These are phyloP conservation scores for Anthopleura sola DNA, from an alignment of 64 coral and sea anemone genomes.

Conservation along the genomic window DNA sequence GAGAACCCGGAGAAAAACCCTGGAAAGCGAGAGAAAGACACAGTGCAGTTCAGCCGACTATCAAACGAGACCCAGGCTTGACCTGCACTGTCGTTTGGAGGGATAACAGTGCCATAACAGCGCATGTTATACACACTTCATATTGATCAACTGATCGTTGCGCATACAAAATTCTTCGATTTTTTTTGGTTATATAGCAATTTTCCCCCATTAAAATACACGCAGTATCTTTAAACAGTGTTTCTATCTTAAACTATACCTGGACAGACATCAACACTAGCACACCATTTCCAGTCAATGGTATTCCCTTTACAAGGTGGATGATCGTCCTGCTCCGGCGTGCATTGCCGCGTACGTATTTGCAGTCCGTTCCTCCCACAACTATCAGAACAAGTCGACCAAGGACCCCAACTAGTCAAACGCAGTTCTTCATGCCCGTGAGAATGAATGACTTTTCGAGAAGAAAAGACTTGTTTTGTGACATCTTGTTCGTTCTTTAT, in stretches of 20 bases:
- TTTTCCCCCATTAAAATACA: too few relatives aligned
- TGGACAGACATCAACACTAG: background rate
- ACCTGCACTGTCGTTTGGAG: too few relatives aligned
- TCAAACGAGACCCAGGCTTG: too few relatives aligned
- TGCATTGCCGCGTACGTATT: constrained; percentile 3
- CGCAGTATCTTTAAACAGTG: background rate
- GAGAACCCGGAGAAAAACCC: too few relatives aligned
- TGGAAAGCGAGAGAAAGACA: too few relatives aligned
- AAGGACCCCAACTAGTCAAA: background rate
- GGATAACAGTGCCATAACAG: too few relatives aligned
- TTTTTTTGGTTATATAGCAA: too few relatives aligned
- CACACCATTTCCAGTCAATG: constrained; percentile 14
- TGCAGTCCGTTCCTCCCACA: background rate
- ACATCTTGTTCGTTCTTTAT: background rate
- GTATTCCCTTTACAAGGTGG: background rate
- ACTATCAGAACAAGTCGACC: constrained; percentile 22
- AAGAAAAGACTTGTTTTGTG: background rate
- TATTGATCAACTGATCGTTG: too few relatives aligned
- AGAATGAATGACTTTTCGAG: background rate
- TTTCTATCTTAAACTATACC: background rate
- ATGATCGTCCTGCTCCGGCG: background rate
- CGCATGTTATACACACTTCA: too few relatives aligned
- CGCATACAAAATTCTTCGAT: too few relatives aligned
- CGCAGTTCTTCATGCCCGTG: background rate
- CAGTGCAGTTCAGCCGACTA: too few relatives aligned